A percentile compares a stretch with the other conserved stretches of the same genome.
Evolutionary conservation across 2,888 invertebrate genomes (phyloP).

Genomic region (Pherbina coryleti): DNA sequence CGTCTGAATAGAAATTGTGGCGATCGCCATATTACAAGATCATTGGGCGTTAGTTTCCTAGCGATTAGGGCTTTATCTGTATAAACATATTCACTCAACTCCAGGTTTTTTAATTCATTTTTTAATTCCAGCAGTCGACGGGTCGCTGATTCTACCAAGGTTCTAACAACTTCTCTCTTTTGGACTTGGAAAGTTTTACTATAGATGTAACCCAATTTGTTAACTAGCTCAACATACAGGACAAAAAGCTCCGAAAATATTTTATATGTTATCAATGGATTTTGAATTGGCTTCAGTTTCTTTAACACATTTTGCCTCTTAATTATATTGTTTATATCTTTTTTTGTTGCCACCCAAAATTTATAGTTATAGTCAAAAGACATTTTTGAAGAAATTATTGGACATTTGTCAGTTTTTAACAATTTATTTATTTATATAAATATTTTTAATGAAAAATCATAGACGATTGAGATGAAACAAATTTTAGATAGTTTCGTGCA

Average conservation of each 20-base stretch:
- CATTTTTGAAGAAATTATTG: conserved; percentile 58
- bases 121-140: conserved; percentile 72
- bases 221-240: conserved; percentile 62
- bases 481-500: too few species aligned
- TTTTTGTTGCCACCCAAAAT: conserved; percentile 71
- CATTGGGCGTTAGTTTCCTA: conserved; percentile 75
- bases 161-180: conserved; percentile 60
- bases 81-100: conserved; percentile 75
- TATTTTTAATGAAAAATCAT: neutral
- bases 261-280: conserved; percentile 57
- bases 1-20: conserved; percentile 67
- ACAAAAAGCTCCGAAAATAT: conserved; percentile 64
- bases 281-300: conserved; percentile 55
- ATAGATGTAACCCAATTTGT: conserved; percentile 64
- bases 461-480: neutral
- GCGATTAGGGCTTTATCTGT: conserved; percentile 77
- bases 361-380: conserved; percentile 70
- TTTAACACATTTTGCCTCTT: conserved; percentile 66
- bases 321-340: conserved; percentile 66
- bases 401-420: neutral
- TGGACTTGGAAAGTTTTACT: conserved; percentile 66
- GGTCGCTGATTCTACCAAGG: conserved; percentile 58
- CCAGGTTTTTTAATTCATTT: conserved; percentile 71
- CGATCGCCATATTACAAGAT: conserved; percentile 72
- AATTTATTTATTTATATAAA: neutral